Evolutionary conservation across 1,140 invertebrate species (phyloP), one percentile per base, ranked within the genome.

Genomic region (Acromyrmex heyeri): DNA sequence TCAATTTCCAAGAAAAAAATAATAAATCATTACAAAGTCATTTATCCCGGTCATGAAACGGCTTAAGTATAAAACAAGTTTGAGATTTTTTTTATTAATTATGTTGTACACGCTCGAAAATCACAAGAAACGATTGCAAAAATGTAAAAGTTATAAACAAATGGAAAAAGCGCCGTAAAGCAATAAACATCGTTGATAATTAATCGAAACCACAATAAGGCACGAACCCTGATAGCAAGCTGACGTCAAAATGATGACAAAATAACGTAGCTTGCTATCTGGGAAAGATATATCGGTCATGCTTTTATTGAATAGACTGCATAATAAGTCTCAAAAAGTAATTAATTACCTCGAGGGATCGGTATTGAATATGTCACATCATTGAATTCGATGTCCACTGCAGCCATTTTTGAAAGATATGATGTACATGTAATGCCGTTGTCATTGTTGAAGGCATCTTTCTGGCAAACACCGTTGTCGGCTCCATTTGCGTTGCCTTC

Each of bases 301-400:
- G 38, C 38, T 44, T 44, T 10, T 10, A 44, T 10, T 8, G 8
- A 44, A 44, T 44, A 2, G 1, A 44, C 2, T 44, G 38, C 8
- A 44, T 10, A 44, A 18, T 14, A 24, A 72, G 4, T 27, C 12
- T 70, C 21, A 34, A 55, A 55, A 62, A 62, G 48, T 12, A 14
- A 59, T 30, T 12, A 2, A 2, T 96, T 93, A 97, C 97, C 96
- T 95, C 95, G 95, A 61, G 97, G 96, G 92, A 93, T 95, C 1
- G 96, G 96, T 1, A 97, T 96, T 1, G 96, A 96, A 88, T 96
- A 98, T 0, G 96, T 96, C 18, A 98, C 92, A 88, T 97, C 97
- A 77, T 96, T 96, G 92, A 98, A 98, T 91, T 97, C 96, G 30
- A 98, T 96, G 91, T 97, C 96, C 53, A 98, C 95, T 0, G 97